A percentile compares a stretch with the other conserved stretches of the same genome.
Conservation (phyloP, 2,113 vertebrate species). For the Tupaia chinensis region DNA sequence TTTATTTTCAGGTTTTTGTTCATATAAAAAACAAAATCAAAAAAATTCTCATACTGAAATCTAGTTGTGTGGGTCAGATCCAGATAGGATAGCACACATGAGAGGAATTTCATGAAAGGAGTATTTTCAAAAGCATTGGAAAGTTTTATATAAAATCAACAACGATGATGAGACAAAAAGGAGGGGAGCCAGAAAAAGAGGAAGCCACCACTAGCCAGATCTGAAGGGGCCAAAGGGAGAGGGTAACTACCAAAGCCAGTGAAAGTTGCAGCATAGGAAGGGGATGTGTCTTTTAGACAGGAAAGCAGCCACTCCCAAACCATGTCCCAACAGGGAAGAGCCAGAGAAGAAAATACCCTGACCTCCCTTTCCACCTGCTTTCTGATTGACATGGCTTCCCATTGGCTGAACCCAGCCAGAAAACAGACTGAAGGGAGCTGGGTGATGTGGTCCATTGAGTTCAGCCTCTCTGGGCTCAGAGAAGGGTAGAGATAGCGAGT, state of each 20-base stretch:
- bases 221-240: neutral
- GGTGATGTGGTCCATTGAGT: neutral
- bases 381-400: neutral
- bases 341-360: neutral
- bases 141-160: neutral
- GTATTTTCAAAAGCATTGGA: neutral
- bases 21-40: neutral
- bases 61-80: neutral
- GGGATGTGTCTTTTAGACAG: neutral
- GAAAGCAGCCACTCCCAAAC: neutral
- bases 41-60: neutral
- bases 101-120: neutral
- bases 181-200: neutral
- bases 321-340: neutral
- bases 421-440: neutral
- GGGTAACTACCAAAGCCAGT: neutral
- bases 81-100: neutral
- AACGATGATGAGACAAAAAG: neutral
- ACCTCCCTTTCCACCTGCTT: neutral
- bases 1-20: constrained; percentile 9
- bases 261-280: neutral
- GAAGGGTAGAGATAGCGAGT: neutral
- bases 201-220: neutral
- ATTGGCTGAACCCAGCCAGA: neutral
- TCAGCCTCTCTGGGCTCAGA: neutral